Evolutionary conservation across 2,797 vertebrate genomes (phyloP), one percentile per base, ranked within the genome.

Genomic region (Allobates femoralis): DNA sequence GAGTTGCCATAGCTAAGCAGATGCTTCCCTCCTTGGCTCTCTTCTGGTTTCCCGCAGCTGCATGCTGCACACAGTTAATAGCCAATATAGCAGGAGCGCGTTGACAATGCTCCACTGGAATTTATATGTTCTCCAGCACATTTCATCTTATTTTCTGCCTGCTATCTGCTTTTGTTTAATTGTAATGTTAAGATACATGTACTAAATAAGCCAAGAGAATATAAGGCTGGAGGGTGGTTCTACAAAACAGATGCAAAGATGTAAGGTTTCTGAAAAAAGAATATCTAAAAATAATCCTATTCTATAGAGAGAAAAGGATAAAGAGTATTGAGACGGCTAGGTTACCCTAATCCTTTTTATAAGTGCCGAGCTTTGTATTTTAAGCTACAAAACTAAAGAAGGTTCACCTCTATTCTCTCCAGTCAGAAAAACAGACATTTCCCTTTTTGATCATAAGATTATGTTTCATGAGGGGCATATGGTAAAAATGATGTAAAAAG

Each of bases 231-330:
- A 28, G 53, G 26, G n/a, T 21, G 58, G 19, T 56, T 86, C 67
- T 51, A 77, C 23, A 46, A 84, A 84, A 77, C 75, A 79, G 50
- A 71, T 69, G 66, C 79, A 56, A 78, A 71, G 51, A 73, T 73
- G 55, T 21, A 73, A 69, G 41, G 64, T 80, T 37, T 66, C 34
- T 69, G 62, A 28, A 51, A 18, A 15, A 14, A 82, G 80, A 28
- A 56, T 41, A 71, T 21, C 30, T 15, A 37, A 11, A 83, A 71
- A 74, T 46, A 73, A 30, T 37, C 58, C 12, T 19, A 26, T 55
- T 18, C 23, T 41, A 62, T 30, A 82, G 53, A 34, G 32, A 19
- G 28, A 14, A 81, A 41, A 73, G 51, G 19, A 34, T n/a, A 81
- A 81, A 50, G 62, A 46, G 8, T 66, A 64, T 10, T 51, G n/a